Base-by-base conservation (phyloP, 2,113 vertebrate species). In the Thryonomys swinderianus region DNA sequence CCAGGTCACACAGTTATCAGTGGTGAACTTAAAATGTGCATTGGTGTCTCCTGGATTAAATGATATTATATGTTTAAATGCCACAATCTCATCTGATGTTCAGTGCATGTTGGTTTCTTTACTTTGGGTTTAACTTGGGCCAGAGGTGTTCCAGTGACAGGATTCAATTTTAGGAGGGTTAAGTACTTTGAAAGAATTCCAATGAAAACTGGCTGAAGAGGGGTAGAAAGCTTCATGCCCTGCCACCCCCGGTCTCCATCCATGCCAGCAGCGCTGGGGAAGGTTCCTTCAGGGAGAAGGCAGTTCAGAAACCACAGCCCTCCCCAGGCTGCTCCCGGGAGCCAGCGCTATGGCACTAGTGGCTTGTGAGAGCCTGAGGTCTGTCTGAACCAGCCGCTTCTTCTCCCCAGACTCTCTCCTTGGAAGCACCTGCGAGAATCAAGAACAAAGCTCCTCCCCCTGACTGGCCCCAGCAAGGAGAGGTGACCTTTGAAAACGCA, bases 391-490 rank as follows among this genome's bases (percentile, higher is more conserved):
- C 0, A 2, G 37, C 34, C 51, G 2, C 86, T 90, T 84, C 66
- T 96, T 86, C 85, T 98, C 93, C 59, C 51, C 97, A 99, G 99
- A 99, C 99, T 0, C 98, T 99, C 93, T 99, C 99, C n/a, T 97
- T 99, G 97, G 99, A 99, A 97, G 99, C 99, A 91, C 99, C 99
- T 14, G 99, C 99, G 80, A 98, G 99, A 93, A 98, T 99, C 95
- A 99, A 99, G 97, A 99, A 99, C 98, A 99, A 98, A 94, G 97
- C 99, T 69, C 99, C 99, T 48, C 98, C 89, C 83, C 96, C 94
- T 48, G 99, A 99, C 95, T 99, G 99, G 99, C 99, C 99, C 0
- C 99, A 99, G 92, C 98, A 99, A 96, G 99, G 99, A 85, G 98
- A 99, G 98, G 97, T 99, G 62, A 98, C 98, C 89, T 99, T 99